Percentiles rank a stretch among this genome's conserved stretches.
Evolutionary conservation across 1,140 invertebrate genomes (phyloP).

Genomic region (Zaprionus capensis): DNA sequence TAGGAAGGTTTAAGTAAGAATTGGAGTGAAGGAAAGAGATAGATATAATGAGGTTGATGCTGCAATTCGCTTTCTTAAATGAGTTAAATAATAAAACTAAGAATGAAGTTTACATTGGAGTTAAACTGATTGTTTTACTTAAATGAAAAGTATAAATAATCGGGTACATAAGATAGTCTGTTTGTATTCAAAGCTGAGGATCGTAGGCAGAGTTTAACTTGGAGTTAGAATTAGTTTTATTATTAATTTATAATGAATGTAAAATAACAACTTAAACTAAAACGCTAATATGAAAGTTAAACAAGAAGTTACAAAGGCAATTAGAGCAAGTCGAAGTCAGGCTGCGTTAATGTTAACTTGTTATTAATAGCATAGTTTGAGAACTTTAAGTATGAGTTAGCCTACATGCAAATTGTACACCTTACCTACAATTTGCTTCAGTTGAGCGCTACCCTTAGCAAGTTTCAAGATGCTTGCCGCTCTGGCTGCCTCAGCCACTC

Average conservation of each 20-base stretch:
- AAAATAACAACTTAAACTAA: neutral
- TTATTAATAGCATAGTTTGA: neutral
- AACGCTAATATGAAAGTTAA: neutral
- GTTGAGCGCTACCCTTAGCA: neutral
- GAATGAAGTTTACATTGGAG: too few relatives aligned
- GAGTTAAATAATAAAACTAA: too few relatives aligned
- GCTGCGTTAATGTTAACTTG: neutral
- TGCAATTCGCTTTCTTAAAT: too few relatives aligned
- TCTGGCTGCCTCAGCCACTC: neutral
- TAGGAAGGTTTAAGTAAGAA: too few relatives aligned
- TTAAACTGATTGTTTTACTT: too few relatives aligned
- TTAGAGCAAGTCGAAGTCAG: neutral
- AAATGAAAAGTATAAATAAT: too few relatives aligned
- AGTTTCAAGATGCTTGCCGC: neutral
- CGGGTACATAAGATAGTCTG: too few relatives aligned
- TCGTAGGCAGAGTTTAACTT: neutral
- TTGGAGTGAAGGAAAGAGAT: too few relatives aligned
- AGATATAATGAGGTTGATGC: too few relatives aligned
- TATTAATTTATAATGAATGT: neutral
- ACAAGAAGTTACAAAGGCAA: neutral
- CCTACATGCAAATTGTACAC: neutral
- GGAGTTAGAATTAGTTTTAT: neutral
- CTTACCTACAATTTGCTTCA: neutral
- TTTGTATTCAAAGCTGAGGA: neutral
- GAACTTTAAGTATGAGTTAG: conserved; percentile 1